Evolutionary conservation across 2,113 vertebrate species (phyloP).

Genomic region (Dunckerocampus dactyliophorus): DNA sequence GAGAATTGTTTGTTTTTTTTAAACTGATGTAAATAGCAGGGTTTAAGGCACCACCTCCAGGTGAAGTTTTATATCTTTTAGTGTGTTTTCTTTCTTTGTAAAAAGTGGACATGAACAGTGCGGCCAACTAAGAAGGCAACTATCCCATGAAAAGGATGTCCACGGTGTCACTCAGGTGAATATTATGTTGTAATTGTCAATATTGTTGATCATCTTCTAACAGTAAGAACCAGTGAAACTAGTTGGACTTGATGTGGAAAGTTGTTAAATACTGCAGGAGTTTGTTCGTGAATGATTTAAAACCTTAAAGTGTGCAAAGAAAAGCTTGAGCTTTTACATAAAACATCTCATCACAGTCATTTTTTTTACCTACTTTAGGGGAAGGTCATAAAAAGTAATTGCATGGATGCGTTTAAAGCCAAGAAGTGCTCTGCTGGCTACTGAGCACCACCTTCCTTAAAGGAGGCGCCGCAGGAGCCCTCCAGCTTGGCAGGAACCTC

Average conservation of each 20-base stretch:
- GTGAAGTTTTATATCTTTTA: not conserved
- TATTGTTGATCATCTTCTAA: not conserved
- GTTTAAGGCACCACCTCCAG: not conserved
- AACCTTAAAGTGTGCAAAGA: constrained; percentile 6
- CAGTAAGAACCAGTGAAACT: not conserved
- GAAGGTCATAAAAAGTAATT: constrained; percentile 21
- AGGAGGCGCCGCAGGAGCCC: constrained; percentile 15
- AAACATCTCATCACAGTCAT: constrained; percentile 9
- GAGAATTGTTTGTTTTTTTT: not conserved
- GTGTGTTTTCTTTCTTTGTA: not conserved
- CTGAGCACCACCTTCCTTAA: constrained; percentile 18
- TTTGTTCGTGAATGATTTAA: not conserved
- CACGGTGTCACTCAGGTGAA: not conserved
- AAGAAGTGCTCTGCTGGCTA: constrained; percentile 1
- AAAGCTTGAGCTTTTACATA: constrained; percentile 4
- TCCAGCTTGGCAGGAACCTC: constrained; percentile 12
- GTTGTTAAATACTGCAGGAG: constrained; percentile 8
- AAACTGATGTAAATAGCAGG: not conserved
- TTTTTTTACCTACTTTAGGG: constrained; percentile 1
- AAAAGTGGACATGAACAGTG: not conserved
- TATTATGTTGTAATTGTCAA: not conserved
- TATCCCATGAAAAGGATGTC: not conserved
- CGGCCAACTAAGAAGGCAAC: not conserved
- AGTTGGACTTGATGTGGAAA: constrained; percentile 7
- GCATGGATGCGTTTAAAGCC: not conserved